Evolutionary conservation across 2,888 invertebrate genomes (phyloP).

Genomic region (Scotopteryx bipunctaria): DNA sequence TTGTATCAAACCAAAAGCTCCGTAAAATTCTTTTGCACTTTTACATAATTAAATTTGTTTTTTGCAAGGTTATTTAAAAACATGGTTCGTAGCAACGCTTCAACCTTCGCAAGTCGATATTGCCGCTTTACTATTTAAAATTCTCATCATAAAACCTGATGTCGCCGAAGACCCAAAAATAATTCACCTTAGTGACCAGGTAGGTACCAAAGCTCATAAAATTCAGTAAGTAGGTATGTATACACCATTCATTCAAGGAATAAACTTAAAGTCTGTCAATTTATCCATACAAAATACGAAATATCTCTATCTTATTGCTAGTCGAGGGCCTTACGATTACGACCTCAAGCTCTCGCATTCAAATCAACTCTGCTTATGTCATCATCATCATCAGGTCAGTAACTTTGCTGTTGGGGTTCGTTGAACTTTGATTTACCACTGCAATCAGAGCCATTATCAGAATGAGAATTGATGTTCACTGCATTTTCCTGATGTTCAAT

Average conservation of each 20-base stretch:
- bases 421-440: conserved; percentile 20
- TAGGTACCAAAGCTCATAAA: not conserved
- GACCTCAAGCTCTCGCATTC: conserved; percentile 14
- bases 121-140: conserved; percentile 7
- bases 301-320: not conserved
- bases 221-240: too few relatives aligned
- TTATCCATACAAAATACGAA: too few relatives aligned
- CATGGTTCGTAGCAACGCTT: not conserved
- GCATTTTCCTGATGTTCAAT: conserved; percentile 14
- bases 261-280: too few relatives aligned
- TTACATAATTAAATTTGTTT: not conserved
- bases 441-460: not conserved
- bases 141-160: conserved; percentile 7
- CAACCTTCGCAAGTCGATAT: conserved; percentile 11
- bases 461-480: not conserved
- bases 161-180: conserved; percentile 3
- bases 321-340: not conserved
- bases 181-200: not conserved
- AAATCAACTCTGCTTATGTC: conserved; percentile 22
- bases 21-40: too few relatives aligned
- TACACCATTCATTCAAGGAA: too few relatives aligned
- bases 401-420: conserved; percentile 15
- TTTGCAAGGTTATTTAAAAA: conserved; percentile 2
- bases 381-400: conserved; percentile 26
- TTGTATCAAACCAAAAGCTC: too few relatives aligned